Percentiles rank a stretch among this genome's conserved stretches.
phyloP scores from a whole-genome alignment of 2,113 vertebrate species.

The Arizona elegans region DNA sequence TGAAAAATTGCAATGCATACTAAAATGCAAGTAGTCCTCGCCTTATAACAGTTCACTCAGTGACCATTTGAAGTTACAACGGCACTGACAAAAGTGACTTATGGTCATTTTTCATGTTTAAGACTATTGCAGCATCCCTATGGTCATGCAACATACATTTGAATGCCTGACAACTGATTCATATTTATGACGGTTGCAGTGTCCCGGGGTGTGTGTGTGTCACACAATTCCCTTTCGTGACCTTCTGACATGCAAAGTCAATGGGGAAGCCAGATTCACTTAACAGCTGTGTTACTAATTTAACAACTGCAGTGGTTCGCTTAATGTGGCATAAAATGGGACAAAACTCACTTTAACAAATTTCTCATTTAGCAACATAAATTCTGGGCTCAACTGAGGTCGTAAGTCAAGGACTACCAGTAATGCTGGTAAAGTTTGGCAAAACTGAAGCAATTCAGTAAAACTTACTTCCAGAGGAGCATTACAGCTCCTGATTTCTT shows the following conservation, averaged over 20 bases:
- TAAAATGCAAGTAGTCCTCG: neutral
- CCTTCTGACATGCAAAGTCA: neutral
- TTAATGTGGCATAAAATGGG: neutral
- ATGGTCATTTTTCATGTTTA: neutral
- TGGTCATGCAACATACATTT: neutral
- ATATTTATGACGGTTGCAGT: neutral
- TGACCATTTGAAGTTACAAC: neutral
- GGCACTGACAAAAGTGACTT: neutral
- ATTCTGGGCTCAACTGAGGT: neutral
- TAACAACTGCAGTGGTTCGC: neutral
- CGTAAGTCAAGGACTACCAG: neutral
- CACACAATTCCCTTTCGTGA: neutral
- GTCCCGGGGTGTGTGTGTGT: neutral
- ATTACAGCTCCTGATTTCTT: neutral
- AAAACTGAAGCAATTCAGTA: neutral
- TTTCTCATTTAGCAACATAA: neutral
- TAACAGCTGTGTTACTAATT: neutral
- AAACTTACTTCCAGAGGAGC: neutral
- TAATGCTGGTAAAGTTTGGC: neutral
- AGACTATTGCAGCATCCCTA: neutral
- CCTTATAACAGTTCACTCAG: neutral
- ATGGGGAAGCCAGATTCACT: neutral
- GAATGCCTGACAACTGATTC: neutral
- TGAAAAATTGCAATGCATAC: neutral
- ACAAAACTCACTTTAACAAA: neutral